Evolutionary conservation across 2,113 vertebrate species (phyloP), one percentile per base, ranked within the genome.

Genomic region (Illadopsis cleaveri): DNA sequence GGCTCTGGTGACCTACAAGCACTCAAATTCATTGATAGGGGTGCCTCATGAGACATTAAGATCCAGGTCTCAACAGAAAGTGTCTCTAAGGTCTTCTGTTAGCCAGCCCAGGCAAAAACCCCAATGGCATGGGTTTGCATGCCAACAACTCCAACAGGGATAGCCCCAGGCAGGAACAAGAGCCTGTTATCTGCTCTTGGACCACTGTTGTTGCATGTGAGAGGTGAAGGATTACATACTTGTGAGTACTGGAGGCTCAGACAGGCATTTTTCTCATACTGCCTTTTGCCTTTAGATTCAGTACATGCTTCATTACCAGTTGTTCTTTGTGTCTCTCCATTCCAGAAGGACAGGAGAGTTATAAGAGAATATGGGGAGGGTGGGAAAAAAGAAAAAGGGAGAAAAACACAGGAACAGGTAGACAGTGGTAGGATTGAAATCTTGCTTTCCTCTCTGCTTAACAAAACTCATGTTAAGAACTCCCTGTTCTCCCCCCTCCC

Each of bases 281-380:
- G 27, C 22, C 27, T 73, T 23, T 64, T 84, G 42, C 69, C 50
- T 73, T 60, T 13, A 21, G 28, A 33, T 72, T 71, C 22, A 50
- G 10, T 54, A 27, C 18, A 14, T 33, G 6, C 21, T 70, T 94
- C 40, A 38, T 83, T 77, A 33, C 15, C 24, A 66, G n/a, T n/a
- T n/a, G n/a, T n/a, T n/a, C n/a, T n/a, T n/a, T n/a, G n/a, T n/a
- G n/a, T n/a, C n/a, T n/a, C n/a, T n/a, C n/a, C n/a, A n/a, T n/a
- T n/a, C n/a, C n/a, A n/a, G n/a, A n/a, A n/a, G n/a, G n/a, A n/a
- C n/a, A n/a, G n/a, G n/a, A n/a, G 10, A 40, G 6, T 24, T 9
- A 0, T 28, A n/a, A 38, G 33, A 73, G 7, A 78, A 37, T 27
- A 57, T 1, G 1, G 24, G 30, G 18, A 68, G 3, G 3, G 8